Base-by-base conservation (phyloP, 2,113 vertebrate species). In the Xiphias gladius region DNA sequence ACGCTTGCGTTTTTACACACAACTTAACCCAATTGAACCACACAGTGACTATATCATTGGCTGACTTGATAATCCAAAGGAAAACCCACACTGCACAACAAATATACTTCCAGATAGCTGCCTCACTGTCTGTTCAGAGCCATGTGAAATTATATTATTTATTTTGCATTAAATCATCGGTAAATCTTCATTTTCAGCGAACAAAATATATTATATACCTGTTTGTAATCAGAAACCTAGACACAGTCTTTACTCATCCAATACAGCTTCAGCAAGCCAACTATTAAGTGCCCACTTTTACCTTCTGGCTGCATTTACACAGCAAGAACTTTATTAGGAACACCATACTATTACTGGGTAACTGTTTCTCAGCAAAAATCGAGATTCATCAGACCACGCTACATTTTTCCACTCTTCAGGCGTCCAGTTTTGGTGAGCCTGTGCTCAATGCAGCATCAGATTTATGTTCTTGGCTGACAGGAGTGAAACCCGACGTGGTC, bases 41-140 rank as follows among this genome's bases (percentile, higher is more conserved):
- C 50, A 69, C 9, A 43, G 32, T n/a, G 17, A 22, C 26, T 55
- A 22, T 28, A 35, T 17, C 28, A 62, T 55, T 32, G 10, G 17
- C 20, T 48, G 59, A 67, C 17, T 26, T 69, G 22, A 70, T 63
- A 54, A 66, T 76, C 77, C 3, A 67, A 26, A 81, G 30, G 11
- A 48, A 26, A 73, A 7, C 61, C 10, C 13, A 26, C 30, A 16
- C 70, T 70, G 22, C 30, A 32, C 17, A 62, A 22, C 11, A 58
- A 62, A 68, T 22, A 20, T 63, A 28, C n/a, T 46, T 7, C 39
- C 22, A 61, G 16, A 3, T 41, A 58, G 22, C 39, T 58, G 19
- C 22, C 14, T 28, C 13, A 46, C 11, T 37, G 16, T 46, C 28
- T 30, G 35, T 43, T 73, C 7, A 58, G 41, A 52, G 12, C 41